Conservation (phyloP, 2,113 vertebrate genomes). For the Campylomormyrus numenius region DNA sequence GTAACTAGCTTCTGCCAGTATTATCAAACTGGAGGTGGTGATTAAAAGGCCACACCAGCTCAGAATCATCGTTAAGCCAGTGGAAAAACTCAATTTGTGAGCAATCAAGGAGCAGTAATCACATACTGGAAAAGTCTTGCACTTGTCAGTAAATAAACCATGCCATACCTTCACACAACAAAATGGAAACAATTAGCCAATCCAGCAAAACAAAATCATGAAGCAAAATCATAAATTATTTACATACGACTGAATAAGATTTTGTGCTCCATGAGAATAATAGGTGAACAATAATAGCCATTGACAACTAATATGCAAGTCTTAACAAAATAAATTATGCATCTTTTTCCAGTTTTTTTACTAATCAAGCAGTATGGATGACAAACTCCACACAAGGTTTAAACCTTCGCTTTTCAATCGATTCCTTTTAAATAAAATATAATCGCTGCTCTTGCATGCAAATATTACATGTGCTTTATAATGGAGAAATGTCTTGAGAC, state of each 20-base stretch:
- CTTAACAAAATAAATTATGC: conserved; percentile 15
- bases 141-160: conserved; percentile 7
- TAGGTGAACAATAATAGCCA: conserved; percentile 9
- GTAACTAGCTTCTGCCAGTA: conserved; percentile 57
- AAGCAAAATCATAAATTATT: conserved; percentile 21
- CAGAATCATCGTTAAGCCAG: conserved; percentile 69
- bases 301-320: conserved; percentile 2
- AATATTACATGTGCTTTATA: conserved; percentile 13
- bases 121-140: conserved; percentile 51
- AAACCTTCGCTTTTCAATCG: conserved; percentile 7
- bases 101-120: conserved; percentile 63
- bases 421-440: conserved; percentile 19
- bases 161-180: conserved; percentile 3
- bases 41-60: conserved; percentile 65
- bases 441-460: neutral
- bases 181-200: conserved; percentile 21
- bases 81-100: conserved; percentile 66
- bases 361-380: conserved; percentile 8
- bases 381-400: neutral
- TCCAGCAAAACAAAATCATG: neutral
- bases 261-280: neutral
- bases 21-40: conserved; percentile 68
- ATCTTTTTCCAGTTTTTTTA: conserved; percentile 1
- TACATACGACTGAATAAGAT: conserved; percentile 13
- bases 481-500: conserved; percentile 1